These are phyloP conservation scores for Thalassophryne amazonica DNA, from an alignment of 2,797 vertebrate genomes.

Conservation along the genomic window DNA sequence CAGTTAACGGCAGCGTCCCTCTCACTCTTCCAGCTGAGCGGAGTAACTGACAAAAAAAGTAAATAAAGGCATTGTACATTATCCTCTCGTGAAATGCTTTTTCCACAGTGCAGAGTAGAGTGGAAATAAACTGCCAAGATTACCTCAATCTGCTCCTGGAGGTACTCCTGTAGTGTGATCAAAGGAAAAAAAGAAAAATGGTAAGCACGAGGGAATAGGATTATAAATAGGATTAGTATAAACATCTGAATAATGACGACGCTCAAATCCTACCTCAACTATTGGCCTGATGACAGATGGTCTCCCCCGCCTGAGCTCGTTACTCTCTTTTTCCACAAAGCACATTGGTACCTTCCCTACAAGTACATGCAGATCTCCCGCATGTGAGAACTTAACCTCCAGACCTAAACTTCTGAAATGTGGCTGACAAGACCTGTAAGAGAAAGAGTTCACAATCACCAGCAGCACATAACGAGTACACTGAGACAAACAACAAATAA, in stretches of 20 bases:
- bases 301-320: conserved; percentile 86
- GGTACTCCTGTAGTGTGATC: conserved; percentile 82
- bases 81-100: neutral
- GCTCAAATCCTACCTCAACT: conserved; percentile 80
- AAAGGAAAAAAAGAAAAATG: neutral
- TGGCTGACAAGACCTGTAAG: conserved; percentile 82
- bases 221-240: neutral
- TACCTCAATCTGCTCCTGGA: conserved; percentile 93
- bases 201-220: neutral
- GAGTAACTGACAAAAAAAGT: conserved; percentile 59
- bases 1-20: conserved; percentile 85
- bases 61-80: neutral
- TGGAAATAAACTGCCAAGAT: conserved; percentile 16
- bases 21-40: conserved; percentile 79
- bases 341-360: conserved; percentile 89
- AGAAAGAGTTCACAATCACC: neutral
- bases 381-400: conserved; percentile 82
- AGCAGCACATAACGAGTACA: too few relatives aligned
- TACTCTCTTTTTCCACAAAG: conserved; percentile 92
- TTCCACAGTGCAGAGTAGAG: neutral
- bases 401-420: conserved; percentile 84
- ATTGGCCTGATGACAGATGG: conserved; percentile 83
- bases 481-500: too few relatives aligned
- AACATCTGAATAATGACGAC: neutral
- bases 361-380: conserved; percentile 69